phyloP scores from a whole-genome alignment of 2,113 vertebrate species.

The Monopterus albus region DNA sequence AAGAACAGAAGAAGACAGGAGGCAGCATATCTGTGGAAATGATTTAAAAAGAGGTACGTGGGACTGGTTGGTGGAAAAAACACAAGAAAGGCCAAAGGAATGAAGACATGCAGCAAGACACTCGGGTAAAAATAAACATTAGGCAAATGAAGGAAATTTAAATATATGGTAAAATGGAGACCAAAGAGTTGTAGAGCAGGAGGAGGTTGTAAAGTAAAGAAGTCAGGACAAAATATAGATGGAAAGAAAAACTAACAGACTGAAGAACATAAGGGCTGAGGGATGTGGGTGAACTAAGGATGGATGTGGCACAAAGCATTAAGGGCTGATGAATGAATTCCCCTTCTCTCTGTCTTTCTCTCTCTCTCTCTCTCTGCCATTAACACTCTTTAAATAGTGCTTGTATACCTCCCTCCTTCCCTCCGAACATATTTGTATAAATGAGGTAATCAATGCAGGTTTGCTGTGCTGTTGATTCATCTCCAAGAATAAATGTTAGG shows the following conservation, averaged over 20 bases:
- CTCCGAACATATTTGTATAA: not conserved
- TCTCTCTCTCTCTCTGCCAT: not conserved
- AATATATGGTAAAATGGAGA: too few species aligned
- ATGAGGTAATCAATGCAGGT: not conserved
- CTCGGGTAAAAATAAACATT: not conserved
- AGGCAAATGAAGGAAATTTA: not conserved
- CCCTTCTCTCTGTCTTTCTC: too few species aligned
- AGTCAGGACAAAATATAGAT: not conserved
- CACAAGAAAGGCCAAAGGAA: not conserved
- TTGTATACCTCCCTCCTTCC: not conserved
- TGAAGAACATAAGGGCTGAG: not conserved
- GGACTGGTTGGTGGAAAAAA: too few species aligned
- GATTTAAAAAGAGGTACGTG: not conserved
- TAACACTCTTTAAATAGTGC: not conserved
- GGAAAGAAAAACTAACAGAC: not conserved
- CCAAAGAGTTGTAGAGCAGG: not conserved
- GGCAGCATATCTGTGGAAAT: not conserved
- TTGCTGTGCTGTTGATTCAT: not conserved
- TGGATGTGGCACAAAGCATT: not conserved
- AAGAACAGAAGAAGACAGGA: not conserved
- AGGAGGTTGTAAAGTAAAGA: not conserved
- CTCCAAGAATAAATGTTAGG: not conserved
- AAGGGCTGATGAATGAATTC: not conserved
- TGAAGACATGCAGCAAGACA: not conserved
- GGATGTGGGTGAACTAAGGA: constrained; percentile 1